Percentiles rank a stretch among this genome's conserved stretches.
phyloP scores from a whole-genome alignment of 2,888 invertebrate species.

The Oxyteleia sp. region DNA sequence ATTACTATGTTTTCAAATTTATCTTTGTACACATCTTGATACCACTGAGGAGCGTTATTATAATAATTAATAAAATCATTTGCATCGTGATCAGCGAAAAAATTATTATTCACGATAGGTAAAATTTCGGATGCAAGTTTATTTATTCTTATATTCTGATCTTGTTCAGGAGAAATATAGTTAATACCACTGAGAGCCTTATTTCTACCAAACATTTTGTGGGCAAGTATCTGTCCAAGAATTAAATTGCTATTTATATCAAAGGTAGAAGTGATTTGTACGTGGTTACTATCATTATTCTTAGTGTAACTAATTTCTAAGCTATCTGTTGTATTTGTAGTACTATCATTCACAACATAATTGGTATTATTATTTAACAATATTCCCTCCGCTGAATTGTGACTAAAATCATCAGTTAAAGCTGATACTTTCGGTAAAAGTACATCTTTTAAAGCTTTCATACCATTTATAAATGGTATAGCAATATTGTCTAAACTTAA shows the following conservation, averaged over 20 bases:
- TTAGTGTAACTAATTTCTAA: too few relatives aligned
- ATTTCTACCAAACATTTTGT: background rate
- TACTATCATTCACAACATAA: too few relatives aligned
- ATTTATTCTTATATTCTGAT: too few relatives aligned
- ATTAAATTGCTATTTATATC: too few relatives aligned
- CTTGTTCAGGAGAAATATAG: too few relatives aligned
- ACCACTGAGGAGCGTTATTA: too few relatives aligned
- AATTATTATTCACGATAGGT: too few relatives aligned
- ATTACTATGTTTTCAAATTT: too few relatives aligned
- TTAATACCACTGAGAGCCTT: background rate
- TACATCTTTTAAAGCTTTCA: background rate
- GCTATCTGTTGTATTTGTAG: background rate
- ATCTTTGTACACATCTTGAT: too few relatives aligned
- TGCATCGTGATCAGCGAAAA: too few relatives aligned
- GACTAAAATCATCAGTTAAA: background rate
- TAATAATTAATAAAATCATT: too few relatives aligned
- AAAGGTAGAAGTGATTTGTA: background rate
- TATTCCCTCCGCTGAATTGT: background rate
- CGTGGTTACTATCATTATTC: background rate
- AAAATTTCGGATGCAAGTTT: too few relatives aligned
- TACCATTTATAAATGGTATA: background rate
- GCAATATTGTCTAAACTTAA: background rate
- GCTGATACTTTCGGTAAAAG: background rate
- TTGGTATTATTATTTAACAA: background rate
- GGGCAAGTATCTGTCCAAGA: background rate